phyloP scores from a whole-genome alignment of 92 coral and sea anemone genomes.

The Epizoanthus rinbou region DNA sequence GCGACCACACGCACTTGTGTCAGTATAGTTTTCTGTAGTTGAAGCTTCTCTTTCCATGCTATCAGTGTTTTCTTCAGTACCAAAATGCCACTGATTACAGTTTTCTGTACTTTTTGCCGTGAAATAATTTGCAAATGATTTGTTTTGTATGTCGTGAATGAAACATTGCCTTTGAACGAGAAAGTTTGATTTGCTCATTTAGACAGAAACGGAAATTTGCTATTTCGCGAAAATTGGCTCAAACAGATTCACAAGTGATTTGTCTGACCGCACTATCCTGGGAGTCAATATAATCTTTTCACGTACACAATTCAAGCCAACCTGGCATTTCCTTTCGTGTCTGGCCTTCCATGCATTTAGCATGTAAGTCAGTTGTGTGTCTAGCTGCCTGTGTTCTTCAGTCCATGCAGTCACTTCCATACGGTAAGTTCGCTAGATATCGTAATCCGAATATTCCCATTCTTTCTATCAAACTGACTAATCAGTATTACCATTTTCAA shows the following conservation, averaged over 20 bases:
- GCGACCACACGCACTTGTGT: not conserved
- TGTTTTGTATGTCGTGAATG: not conserved
- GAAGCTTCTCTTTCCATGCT: too few relatives aligned
- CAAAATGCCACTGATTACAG: too few relatives aligned
- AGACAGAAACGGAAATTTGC: not conserved
- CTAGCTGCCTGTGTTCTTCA: not conserved
- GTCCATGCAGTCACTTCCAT: not conserved
- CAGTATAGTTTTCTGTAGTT: not conserved
- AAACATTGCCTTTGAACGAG: not conserved
- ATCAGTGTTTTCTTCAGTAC: too few relatives aligned
- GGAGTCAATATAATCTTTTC: not conserved
- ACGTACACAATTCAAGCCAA: not conserved
- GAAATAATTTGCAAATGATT: too few relatives aligned
- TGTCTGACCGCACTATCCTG: conserved; percentile 11
- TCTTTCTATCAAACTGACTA: too few relatives aligned
- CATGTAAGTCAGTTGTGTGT: not conserved
- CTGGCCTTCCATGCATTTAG: too few relatives aligned
- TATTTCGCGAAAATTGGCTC: not conserved
- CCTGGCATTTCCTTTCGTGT: not conserved
- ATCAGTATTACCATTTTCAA: too few relatives aligned
- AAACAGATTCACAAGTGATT: not conserved
- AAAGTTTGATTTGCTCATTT: too few relatives aligned
- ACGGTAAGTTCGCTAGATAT: too few relatives aligned
- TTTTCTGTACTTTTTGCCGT: too few relatives aligned
- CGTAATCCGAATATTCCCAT: too few relatives aligned